Base-by-base conservation (phyloP, 2,113 vertebrate species). In the Coryphaenoides rupestris region DNA sequence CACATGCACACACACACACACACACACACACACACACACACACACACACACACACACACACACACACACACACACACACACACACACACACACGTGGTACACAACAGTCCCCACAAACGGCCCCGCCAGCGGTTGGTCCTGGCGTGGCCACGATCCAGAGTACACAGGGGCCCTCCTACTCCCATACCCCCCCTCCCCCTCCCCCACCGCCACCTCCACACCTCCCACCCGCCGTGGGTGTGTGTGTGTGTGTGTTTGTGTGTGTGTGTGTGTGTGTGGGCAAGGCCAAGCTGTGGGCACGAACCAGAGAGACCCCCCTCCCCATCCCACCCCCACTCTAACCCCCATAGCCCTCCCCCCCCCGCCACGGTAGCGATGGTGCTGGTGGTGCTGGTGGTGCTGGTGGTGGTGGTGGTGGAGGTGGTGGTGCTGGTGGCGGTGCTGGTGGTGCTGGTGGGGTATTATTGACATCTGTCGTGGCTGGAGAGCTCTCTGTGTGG, bases 391-490 rank as follows among this genome's bases (percentile, higher is more conserved):
- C 28, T 21, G 19, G 58, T 16, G 91, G 87, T 91, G 92, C n/a
- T 92, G 87, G 91, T 9, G 57, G 63, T 60, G 58, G 60, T 26
- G n/a, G 69, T 66, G 69, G 58, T 24, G 28, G 33, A 5, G n/a
- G 58, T 21, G 19, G 58, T 16, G 91, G 87, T 91, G 92, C n/a
- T 92, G 87, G 91, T 9, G 57, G 63, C 58, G 58, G 60, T 26
- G n/a, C 67, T 66, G 69, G 58, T 24, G 28, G 33, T 14, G n/a
- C 28, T 21, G 19, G 58, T 16, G 91, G 87, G 92, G 93, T 91
- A 93, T 93, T 95, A 93, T 93, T 92, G 94, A 96, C 95, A 98
- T 99, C 96, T 98, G 96, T 94, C 92, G 93, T 91, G 94, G 94
- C 96, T 95, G 93, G 95, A 98, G 94, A 95, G 95, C 94, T 97